Percentiles rank a stretch among this genome's conserved stretches.
phyloP scores from a whole-genome alignment of 2,797 vertebrate genomes.

The Cuniculus paca region DNA sequence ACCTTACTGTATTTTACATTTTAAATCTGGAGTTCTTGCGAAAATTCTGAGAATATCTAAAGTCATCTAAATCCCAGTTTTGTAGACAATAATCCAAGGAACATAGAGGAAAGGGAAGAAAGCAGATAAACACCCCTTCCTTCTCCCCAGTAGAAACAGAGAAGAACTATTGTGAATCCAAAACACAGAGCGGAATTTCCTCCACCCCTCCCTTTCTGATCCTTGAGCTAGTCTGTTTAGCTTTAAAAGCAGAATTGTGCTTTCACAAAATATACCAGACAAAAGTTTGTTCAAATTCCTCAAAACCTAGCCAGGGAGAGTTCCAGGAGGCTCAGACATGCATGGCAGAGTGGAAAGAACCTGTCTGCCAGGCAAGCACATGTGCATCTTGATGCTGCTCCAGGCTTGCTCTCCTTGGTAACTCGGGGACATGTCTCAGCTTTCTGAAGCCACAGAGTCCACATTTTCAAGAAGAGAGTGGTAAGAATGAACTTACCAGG shows the following conservation, averaged over 20 bases:
- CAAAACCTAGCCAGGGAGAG: constrained; percentile 77
- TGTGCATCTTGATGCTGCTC: neutral
- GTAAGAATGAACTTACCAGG: neutral
- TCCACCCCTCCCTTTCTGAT: neutral
- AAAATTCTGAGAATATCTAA: neutral
- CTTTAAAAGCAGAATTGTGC: constrained; percentile 75
- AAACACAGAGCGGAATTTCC: constrained; percentile 43
- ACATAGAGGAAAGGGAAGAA: neutral
- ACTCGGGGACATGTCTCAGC: neutral
- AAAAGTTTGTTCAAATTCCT: constrained; percentile 82
- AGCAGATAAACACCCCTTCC: neutral
- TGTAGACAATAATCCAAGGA: neutral
- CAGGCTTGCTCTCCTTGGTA: neutral
- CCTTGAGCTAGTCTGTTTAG: constrained; percentile 40
- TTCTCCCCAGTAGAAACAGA: neutral
- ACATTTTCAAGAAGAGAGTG: neutral
- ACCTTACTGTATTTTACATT: neutral
- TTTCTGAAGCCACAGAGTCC: neutral
- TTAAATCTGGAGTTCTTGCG: neutral
- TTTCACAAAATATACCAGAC: constrained; percentile 76
- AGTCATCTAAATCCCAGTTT: neutral
- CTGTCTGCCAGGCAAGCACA: neutral
- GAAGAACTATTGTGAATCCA: neutral
- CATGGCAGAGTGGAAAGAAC: constrained; percentile 58
- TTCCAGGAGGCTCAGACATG: constrained; percentile 63